phyloP scores from a whole-genome alignment of 2,797 vertebrate species.

The Tauraco hartlaubi region DNA sequence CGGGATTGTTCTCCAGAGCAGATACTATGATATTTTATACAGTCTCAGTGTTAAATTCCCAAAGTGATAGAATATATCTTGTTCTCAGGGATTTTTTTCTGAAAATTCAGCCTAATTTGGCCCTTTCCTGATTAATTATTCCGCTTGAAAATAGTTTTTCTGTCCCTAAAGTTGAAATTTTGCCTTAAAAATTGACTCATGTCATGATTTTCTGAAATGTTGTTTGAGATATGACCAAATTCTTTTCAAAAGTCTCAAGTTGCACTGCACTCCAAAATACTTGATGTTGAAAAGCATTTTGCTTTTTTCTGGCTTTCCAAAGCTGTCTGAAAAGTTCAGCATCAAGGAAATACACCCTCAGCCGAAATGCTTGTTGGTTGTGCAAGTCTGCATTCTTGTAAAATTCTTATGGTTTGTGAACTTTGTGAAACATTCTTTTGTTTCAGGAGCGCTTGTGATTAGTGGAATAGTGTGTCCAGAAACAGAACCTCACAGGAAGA shows the following conservation, averaged over 20 bases:
- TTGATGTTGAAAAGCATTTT: neutral
- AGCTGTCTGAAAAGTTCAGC: neutral
- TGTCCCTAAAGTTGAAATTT: neutral
- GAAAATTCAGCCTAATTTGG: neutral
- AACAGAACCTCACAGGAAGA: neutral
- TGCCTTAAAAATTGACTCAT: neutral
- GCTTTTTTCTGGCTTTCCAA: neutral
- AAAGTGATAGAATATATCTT: neutral
- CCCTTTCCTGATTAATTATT: neutral
- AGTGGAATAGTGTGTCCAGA: slow-evolving; percentile 69
- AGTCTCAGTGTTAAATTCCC: neutral
- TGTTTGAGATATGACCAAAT: neutral
- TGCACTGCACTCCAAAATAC: neutral
- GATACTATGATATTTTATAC: neutral
- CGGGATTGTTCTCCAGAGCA: neutral
- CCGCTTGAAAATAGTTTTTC: neutral
- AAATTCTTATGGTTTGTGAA: neutral
- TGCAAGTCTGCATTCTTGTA: neutral
- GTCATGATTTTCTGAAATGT: neutral
- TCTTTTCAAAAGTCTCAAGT: neutral
- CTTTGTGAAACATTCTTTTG: slow-evolving; percentile 19
- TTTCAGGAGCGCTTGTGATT: slow-evolving; percentile 74
- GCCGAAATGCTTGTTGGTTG: neutral
- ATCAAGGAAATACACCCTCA: neutral
- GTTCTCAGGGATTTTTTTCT: neutral